phyloP scores from a whole-genome alignment of 1,140 invertebrate species.

The Leguminivora glycinivorella region DNA sequence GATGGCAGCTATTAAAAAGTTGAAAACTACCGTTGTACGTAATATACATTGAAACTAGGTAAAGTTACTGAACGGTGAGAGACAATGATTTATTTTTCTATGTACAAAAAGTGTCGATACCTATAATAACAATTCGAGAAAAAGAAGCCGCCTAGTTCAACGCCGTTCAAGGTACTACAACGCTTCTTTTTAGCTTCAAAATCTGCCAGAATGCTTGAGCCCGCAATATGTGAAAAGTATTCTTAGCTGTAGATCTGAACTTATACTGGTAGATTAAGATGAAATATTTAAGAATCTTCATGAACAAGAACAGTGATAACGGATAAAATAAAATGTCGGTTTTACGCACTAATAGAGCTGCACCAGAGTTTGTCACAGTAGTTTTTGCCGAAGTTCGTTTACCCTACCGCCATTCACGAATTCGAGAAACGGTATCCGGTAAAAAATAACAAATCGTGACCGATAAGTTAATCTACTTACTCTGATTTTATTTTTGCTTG shows the following conservation, averaged over 20 bases:
- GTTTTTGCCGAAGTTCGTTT: conserved; percentile 51
- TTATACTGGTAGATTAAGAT: neutral
- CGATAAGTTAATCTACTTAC: conserved; percentile 40
- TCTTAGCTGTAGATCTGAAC: neutral
- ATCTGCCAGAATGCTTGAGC: neutral
- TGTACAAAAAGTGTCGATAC: neutral
- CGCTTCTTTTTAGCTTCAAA: neutral
- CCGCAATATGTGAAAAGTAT: neutral
- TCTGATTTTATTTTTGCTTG: conserved; percentile 41
- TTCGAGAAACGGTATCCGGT: conserved; percentile 48
- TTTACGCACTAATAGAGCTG: conserved; percentile 28
- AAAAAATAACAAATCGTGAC: conserved; percentile 56
- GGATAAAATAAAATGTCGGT: conserved; percentile 25
- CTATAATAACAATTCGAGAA: neutral
- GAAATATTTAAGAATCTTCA: neutral
- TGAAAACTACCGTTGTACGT: neutral
- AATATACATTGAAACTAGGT: neutral
- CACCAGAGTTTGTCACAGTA: conserved; percentile 22
- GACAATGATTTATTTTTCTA: neutral
- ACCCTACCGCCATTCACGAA: conserved; percentile 44
- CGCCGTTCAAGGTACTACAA: too few species aligned
- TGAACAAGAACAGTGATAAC: neutral
- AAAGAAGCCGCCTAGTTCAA: neutral
- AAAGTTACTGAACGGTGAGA: neutral
- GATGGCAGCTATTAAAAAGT: too few species aligned